Conservation (phyloP, 2,113 vertebrate genomes). For the Hymenochirus boettgeri region DNA sequence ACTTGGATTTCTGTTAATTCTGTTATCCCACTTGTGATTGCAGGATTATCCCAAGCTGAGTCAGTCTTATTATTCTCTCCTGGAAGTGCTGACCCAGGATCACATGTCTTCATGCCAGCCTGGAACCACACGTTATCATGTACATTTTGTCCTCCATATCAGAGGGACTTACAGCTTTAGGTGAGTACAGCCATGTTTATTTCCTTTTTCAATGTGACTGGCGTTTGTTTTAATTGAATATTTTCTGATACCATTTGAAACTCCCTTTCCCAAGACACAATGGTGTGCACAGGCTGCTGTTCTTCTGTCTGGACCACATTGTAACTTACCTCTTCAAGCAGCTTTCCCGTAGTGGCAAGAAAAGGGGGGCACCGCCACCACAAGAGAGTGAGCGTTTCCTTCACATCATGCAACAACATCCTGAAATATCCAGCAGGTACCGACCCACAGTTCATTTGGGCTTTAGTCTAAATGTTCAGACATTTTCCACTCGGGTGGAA, state of each 20-base stretch:
- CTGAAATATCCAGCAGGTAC: slow-evolving; percentile 97
- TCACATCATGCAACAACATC: slow-evolving; percentile 98
- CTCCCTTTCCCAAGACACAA: slow-evolving; percentile 70
- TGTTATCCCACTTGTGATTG: too few relatives aligned
- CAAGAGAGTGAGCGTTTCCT: slow-evolving; percentile 93
- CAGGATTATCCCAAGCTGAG: slow-evolving; percentile 98
- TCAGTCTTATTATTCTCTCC: slow-evolving; percentile 95
- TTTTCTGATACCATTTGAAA: neutral
- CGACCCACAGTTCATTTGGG: neutral
- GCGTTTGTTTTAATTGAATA: too few relatives aligned
- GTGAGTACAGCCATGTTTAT: slow-evolving; percentile 54
- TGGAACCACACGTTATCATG: slow-evolving; percentile 97
- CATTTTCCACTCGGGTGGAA: too few relatives aligned
- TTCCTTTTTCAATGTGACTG: too few relatives aligned
- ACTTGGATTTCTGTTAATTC: too few relatives aligned
- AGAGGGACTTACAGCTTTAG: slow-evolving; percentile 94
- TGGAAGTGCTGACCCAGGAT: slow-evolving; percentile 97
- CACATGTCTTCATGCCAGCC: slow-evolving; percentile 98
- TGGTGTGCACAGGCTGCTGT: slow-evolving; percentile 98
- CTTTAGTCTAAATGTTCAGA: too few relatives aligned
- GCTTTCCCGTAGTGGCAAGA: slow-evolving; percentile 94
- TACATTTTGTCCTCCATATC: slow-evolving; percentile 98
- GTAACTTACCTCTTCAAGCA: slow-evolving; percentile 98
- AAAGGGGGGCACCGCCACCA: slow-evolving; percentile 77
- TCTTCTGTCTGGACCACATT: slow-evolving; percentile 96